Base-by-base conservation (phyloP, 2,888 invertebrate species). In the Chironomus tentans region DNA sequence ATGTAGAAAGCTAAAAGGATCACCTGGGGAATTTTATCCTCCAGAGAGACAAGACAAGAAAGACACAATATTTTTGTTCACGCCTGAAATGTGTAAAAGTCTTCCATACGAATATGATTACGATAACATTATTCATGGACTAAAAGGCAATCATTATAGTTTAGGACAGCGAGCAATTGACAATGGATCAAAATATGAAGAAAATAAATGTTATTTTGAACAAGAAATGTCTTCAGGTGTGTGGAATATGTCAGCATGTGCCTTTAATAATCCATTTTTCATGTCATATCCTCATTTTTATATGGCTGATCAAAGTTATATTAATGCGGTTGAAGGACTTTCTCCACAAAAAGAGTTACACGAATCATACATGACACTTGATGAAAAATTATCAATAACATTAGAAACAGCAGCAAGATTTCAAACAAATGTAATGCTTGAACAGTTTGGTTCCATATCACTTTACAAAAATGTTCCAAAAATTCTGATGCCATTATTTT, bases 11-110 rank as follows among this genome's bases (percentile, higher is more conserved):
- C 85, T 94, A 0, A 84, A 86, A 77, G 93, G 93, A 22, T 92
- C 92, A 18, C 91, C 91, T 0, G 94, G 94, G 0, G 94, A 94
- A 84, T 90, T 94, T 81, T 91, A 91, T 82, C 89, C 91, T 0
- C 90, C 91, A 0, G 85, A 88, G 79, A 83, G 89, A 78, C 85
- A 84, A 0, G 88, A 38, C 10, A 38, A 88, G 77, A 85, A 87
- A 0, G 62, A 72, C 13, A 81, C 82, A 10, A 85, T 91, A 13
- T 83, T 83, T 47, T 84, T 93, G 79, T 93, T 92, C 82, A 86
- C 90, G 76, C 86, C 92, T 0, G 93, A 94, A 81, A 85, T 94
- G 79, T 94, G 94, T 83, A 88, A 93, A 77, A 88, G 85, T 0
- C 85, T 91, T 13, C 85, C 86, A 61, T 82, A 92, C 81, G 88